phyloP scores from a whole-genome alignment of 1,140 invertebrate species.

The Drosophila varians region DNA sequence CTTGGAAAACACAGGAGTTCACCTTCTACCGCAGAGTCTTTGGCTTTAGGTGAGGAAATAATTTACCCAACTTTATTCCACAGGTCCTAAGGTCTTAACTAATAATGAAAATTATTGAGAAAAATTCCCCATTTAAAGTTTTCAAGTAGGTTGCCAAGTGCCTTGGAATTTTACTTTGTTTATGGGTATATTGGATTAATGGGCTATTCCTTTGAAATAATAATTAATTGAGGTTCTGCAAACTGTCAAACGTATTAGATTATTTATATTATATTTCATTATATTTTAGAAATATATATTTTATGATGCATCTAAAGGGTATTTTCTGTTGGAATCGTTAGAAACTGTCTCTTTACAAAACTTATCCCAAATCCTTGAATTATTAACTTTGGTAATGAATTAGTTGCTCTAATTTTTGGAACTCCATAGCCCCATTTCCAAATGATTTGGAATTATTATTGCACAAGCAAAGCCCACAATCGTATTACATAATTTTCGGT shows the following conservation, averaged over 20 bases:
- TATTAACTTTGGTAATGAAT: conserved; percentile 5
- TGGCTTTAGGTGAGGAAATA: conserved; percentile 31
- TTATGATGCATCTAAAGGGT: too few relatives aligned
- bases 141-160: not conserved
- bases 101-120: not conserved
- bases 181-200: too few relatives aligned
- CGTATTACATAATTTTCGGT: not conserved
- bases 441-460: not conserved
- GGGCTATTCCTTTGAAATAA: too few relatives aligned
- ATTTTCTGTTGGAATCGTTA: too few relatives aligned
- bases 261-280: too few relatives aligned
- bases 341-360: too few relatives aligned
- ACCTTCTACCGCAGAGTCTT: conserved; percentile 3
- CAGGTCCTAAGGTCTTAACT: not conserved
- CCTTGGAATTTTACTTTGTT: too few relatives aligned
- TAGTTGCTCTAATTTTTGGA: not conserved
- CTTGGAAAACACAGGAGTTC: too few relatives aligned
- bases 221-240: too few relatives aligned
- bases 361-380: not conserved
- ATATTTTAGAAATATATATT: too few relatives aligned
- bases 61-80: conserved; percentile 36
- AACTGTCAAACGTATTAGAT: too few relatives aligned
- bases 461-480: not conserved
- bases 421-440: not conserved
- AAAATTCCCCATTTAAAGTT: not conserved